phyloP scores from a whole-genome alignment of 2,888 invertebrate species.

The Norana najaformis region DNA sequence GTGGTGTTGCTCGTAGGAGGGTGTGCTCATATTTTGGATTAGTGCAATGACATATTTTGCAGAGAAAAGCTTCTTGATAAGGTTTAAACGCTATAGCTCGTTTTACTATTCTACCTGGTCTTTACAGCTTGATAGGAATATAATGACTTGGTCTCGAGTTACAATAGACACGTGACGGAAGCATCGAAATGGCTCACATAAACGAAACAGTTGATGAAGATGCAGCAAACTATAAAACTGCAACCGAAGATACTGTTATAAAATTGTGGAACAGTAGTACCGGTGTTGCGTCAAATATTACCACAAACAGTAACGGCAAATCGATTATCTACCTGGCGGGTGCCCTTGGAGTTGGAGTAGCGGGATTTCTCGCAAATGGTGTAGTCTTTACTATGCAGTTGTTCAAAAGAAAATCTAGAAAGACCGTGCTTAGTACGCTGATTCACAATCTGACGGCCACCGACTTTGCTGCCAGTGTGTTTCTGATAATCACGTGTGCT shows the following conservation, averaged over 20 bases:
- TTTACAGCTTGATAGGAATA: not conserved
- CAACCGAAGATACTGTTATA: not conserved
- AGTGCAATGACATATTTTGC: too few relatives aligned
- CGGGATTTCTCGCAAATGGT: conserved; percentile 4
- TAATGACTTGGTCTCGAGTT: not conserved
- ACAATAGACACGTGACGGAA: not conserved
- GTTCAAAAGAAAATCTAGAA: not conserved
- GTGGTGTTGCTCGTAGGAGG: too few relatives aligned
- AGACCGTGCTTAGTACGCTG: not conserved
- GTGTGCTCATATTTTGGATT: too few relatives aligned
- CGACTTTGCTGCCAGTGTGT: conserved; percentile 4
- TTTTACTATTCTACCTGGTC: not conserved
- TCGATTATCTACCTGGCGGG: not conserved
- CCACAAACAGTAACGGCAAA: not conserved
- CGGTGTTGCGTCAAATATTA: not conserved
- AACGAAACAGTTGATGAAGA: not conserved
- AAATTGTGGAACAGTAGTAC: not conserved
- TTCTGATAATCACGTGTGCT: not conserved
- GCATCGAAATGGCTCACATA: not conserved
- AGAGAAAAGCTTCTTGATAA: not conserved
- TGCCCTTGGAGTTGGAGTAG: not conserved
- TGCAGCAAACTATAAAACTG: not conserved
- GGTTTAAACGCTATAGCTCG: not conserved
- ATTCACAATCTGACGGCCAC: not conserved
- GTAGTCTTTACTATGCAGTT: not conserved